Evolutionary conservation across 2,888 invertebrate genomes (phyloP).

Genomic region (Argyresthia goedartella): DNA sequence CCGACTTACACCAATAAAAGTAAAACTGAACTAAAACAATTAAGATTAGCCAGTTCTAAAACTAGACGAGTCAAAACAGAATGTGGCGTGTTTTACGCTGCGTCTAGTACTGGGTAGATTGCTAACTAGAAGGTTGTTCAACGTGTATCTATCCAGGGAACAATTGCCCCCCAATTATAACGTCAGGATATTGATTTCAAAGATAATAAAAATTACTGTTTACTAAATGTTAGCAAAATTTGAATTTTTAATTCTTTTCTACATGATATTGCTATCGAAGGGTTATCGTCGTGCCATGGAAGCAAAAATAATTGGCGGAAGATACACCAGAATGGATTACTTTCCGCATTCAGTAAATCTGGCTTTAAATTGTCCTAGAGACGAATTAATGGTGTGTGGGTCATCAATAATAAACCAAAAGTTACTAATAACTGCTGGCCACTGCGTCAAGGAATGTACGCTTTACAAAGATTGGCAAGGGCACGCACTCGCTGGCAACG

Average conservation of each 20-base stretch:
- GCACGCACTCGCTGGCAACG: slow-evolving; percentile 5
- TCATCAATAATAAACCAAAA: slow-evolving; percentile 22
- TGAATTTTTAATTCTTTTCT: too few species aligned
- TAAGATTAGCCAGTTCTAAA: too few species aligned
- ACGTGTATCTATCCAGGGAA: too few species aligned
- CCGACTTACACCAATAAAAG: neutral
- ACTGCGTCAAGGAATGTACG: slow-evolving; percentile 16
- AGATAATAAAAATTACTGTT: too few species aligned
- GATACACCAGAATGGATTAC: slow-evolving; percentile 6
- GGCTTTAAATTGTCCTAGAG: slow-evolving; percentile 4
- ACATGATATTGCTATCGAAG: too few species aligned
- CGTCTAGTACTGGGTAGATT: too few species aligned
- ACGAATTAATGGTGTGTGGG: slow-evolving; percentile 17
- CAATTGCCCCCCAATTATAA: too few species aligned
- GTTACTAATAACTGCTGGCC: slow-evolving; percentile 22
- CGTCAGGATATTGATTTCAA: too few species aligned
- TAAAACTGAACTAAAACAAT: neutral
- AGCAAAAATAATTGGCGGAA: slow-evolving; percentile 17
- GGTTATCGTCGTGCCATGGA: slow-evolving; percentile 8
- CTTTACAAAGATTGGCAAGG: neutral
- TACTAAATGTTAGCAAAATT: neutral
- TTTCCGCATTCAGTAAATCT: slow-evolving; percentile 17
- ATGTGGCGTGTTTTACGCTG: too few species aligned
- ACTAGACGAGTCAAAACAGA: too few species aligned
- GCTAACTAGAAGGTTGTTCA: too few species aligned